Percentiles rank a stretch among this genome's conserved stretches.
phyloP scores from a whole-genome alignment of 2,113 vertebrate genomes.

The Hippolais icterina region DNA sequence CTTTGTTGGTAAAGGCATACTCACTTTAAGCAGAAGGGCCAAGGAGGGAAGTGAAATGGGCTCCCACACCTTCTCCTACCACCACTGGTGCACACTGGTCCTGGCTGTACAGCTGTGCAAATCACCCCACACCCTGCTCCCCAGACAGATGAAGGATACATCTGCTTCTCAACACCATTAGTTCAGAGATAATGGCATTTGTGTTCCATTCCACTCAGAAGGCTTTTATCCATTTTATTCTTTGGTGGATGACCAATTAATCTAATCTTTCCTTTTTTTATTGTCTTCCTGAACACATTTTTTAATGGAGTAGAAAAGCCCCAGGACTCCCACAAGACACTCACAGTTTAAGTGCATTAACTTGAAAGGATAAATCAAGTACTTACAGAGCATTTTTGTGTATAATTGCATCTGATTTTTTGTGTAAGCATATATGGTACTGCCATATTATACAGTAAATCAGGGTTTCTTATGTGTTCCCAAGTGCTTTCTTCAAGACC shows the following conservation, averaged over 20 bases:
- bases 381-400: slow-evolving; percentile 20
- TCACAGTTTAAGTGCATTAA: slow-evolving; percentile 30
- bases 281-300: slow-evolving; percentile 3
- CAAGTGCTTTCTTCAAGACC: neutral
- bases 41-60: neutral
- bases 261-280: slow-evolving; percentile 1
- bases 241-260: neutral
- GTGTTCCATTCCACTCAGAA: neutral
- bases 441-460: neutral
- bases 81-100: neutral
- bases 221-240: neutral
- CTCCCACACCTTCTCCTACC: neutral
- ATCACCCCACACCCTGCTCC: neutral
- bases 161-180: neutral
- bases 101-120: neutral
- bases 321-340: neutral
- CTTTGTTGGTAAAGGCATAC: neutral
- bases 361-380: slow-evolving; percentile 20
- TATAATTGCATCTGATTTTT: neutral
- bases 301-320: slow-evolving; percentile 18
- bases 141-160: neutral
- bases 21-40: neutral
- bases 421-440: neutral
- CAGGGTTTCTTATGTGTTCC: neutral
- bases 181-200: neutral